Evolutionary conservation across 2,113 vertebrate species (phyloP).

Genomic region (Cephalopterus ornatus): DNA sequence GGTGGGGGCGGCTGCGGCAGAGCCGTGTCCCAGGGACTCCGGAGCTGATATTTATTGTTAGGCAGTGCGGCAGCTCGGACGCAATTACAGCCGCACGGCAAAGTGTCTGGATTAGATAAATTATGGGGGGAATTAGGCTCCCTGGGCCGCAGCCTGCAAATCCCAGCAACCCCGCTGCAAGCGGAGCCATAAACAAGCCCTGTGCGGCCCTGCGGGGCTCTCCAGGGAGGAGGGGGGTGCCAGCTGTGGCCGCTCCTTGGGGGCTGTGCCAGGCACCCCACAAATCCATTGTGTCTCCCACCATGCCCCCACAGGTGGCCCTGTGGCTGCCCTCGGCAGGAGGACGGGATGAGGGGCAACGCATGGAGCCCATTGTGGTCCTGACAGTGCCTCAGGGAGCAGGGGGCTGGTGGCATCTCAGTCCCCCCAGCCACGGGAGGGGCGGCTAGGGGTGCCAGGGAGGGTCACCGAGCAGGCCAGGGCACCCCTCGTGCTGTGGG

Average conservation of each 20-base stretch:
- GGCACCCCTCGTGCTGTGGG: rapidly evolving
- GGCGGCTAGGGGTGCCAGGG: neutral
- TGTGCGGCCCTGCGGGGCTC: neutral
- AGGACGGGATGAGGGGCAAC: rapidly evolving
- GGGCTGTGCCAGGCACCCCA: neutral
- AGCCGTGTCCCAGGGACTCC: slow-evolving; percentile 31
- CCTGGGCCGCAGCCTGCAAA: slow-evolving; percentile 42
- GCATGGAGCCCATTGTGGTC: rapidly evolving
- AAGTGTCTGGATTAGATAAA: slow-evolving; percentile 53
- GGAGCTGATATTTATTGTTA: slow-evolving; percentile 64
- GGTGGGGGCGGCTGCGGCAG: slow-evolving; percentile 59
- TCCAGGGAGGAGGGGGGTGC: neutral
- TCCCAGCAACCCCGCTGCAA: slow-evolving; percentile 31
- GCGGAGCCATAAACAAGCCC: slow-evolving; percentile 25
- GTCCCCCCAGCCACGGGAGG: rapidly evolving
- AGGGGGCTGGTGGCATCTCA: neutral
- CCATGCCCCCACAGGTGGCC: rapidly evolving
- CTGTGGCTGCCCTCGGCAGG: rapidly evolving
- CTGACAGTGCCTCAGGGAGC: rapidly evolving
- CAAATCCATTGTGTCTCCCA: neutral
- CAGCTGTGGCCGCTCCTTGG: rapidly evolving
- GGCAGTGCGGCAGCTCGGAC: slow-evolving; percentile 57
- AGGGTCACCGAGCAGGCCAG: neutral
- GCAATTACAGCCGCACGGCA: neutral
- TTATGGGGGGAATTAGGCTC: slow-evolving; percentile 46